phyloP scores from a whole-genome alignment of 30 jellyfish, hydroid and myxozoan species.

The Cassiopea xamachana region DNA sequence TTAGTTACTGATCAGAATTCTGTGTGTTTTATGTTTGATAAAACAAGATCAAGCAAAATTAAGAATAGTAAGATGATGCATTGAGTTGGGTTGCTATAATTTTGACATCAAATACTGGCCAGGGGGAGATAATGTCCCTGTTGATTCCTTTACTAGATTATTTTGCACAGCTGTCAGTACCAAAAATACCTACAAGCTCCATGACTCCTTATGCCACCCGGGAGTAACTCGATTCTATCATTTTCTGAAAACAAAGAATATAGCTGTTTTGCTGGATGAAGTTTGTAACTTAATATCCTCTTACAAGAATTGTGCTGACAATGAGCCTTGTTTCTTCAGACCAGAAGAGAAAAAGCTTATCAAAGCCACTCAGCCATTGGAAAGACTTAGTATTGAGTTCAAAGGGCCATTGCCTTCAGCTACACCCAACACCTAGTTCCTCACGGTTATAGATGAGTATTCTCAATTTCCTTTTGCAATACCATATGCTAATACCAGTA shows the following conservation, averaged over 20 bases:
- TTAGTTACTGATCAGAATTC: too few species aligned
- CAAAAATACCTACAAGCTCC: not conserved
- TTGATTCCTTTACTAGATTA: too few species aligned
- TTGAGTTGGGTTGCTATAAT: too few species aligned
- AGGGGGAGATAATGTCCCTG: too few species aligned
- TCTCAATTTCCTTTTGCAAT: conserved; percentile 71
- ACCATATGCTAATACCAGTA: conserved; percentile 17
- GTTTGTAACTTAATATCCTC: not conserved
- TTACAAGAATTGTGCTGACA: conserved; percentile 18
- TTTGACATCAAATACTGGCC: too few species aligned
- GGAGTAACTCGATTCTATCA: conserved; percentile 26
- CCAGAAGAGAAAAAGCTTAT: not conserved
- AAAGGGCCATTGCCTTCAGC: conserved; percentile 75
- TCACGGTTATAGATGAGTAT: conserved; percentile 67
- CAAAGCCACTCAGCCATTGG: conserved; percentile 58
- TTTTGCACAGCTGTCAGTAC: too few species aligned
- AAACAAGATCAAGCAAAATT: too few species aligned
- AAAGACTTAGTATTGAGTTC: conserved; percentile 58
- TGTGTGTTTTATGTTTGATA: too few species aligned
- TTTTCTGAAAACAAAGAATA: not conserved
- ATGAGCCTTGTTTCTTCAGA: conserved; percentile 11
- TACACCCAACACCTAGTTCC: conserved; percentile 38
- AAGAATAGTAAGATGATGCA: too few species aligned
- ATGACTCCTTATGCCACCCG: conserved; percentile 18
- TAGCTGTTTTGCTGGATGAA: conserved; percentile 15